Conservation (phyloP, 2,888 invertebrate genomes). For the Tineola bisselliella region DNA sequence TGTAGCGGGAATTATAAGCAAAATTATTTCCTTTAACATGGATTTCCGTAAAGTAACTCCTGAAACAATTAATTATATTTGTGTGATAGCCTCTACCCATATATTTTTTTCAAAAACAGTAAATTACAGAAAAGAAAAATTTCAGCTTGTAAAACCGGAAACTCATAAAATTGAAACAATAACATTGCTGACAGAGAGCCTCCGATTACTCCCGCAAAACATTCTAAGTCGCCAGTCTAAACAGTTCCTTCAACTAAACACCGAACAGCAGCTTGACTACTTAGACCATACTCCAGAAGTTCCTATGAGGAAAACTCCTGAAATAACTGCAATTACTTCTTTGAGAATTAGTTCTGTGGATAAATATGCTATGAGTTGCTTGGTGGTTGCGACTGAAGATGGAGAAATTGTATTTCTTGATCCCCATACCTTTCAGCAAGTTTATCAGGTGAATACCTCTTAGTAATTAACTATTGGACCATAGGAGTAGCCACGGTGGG, state of each 20-base stretch:
- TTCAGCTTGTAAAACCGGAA: slow-evolving; percentile 42
- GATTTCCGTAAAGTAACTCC: too few relatives aligned
- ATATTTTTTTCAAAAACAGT: too few relatives aligned
- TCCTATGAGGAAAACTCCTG: slow-evolving; percentile 56
- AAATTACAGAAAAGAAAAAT: too few relatives aligned
- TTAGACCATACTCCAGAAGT: slow-evolving; percentile 28
- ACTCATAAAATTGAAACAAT: slow-evolving; percentile 40
- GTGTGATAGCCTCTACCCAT: too few relatives aligned
- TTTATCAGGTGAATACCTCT: slow-evolving; percentile 76
- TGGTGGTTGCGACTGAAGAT: slow-evolving; percentile 89
- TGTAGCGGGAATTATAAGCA: too few relatives aligned
- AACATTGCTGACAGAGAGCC: slow-evolving; percentile 30
- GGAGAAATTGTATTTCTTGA: slow-evolving; percentile 87
- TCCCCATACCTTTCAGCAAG: slow-evolving; percentile 86
- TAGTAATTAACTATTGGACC: too few relatives aligned
- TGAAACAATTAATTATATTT: too few relatives aligned
- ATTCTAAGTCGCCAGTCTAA: slow-evolving; percentile 72
- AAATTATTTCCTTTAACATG: too few relatives aligned
- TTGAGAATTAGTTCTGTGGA: slow-evolving; percentile 80
- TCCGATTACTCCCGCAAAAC: slow-evolving; percentile 42
- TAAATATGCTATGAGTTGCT: slow-evolving; percentile 78
- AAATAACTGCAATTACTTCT: slow-evolving; percentile 80
- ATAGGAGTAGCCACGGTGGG: too few relatives aligned
- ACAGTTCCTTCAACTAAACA: slow-evolving; percentile 66
- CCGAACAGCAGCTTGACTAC: slow-evolving; percentile 60